Base-by-base conservation (phyloP, 2,888 invertebrate species). In the Leptothorax acervorum region DNA sequence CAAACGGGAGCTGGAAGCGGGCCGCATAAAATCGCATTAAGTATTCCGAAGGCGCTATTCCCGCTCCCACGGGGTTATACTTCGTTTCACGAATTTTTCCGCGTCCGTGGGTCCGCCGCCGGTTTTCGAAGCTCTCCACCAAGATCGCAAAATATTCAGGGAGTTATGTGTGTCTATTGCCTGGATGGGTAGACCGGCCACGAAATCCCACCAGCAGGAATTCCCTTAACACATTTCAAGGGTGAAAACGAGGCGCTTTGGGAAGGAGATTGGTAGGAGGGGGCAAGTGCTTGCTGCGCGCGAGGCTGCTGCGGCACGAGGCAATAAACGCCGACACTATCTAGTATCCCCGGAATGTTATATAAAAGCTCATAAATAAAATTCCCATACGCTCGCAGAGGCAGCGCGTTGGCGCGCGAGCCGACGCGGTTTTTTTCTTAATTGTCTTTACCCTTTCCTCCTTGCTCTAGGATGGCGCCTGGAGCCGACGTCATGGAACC, bases 281-380 rank as follows among this genome's bases (percentile, higher is more conserved):
- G 48, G 15, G 71, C 23, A 15, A 45, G 42, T 42, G 62, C 48
- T 66, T 45, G 83, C 55, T 76, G 35, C 51, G 35, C 51, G 39
- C 68, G 55, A 48, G 23, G 35, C 70, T 76, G 73, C 62, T 63
- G 85, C 79, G 86, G 81, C 85, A 85, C 82, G 86, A 88, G 91
- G 92, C 92, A 92, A 92, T 93, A 93, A 93, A 91, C 90, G 92
- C 87, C 83, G 86, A 85, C 87, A 88, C 90, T 90, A 89, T 89
- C 89, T 86, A 90, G 87, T 86, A 86, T 89, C 87, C 87, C 83
- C 83, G 85, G 87, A 91, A 91, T 90, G 89, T 91, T 90, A 90
- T 91, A 90, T 90, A 89, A 90, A 91, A 89, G 91, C 92, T 92
- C 92, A 88, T 92, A 92, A 93, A 93, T 93, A 93, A 93, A 93